Conservation (phyloP, 2,797 vertebrate species). For the Lithobates sylvaticus region DNA sequence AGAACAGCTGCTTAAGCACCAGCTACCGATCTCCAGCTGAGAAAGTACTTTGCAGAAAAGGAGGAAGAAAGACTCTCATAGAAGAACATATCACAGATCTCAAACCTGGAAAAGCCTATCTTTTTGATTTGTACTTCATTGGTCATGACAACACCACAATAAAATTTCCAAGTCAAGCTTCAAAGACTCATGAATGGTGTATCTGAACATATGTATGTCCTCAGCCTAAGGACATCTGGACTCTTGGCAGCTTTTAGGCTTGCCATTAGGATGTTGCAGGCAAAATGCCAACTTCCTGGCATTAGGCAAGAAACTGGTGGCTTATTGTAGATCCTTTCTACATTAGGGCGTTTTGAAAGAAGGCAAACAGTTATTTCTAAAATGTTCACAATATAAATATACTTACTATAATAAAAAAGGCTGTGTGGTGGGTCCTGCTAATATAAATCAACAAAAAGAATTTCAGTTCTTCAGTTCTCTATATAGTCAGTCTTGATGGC, state of each 20-base stretch:
- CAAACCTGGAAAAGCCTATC: constrained; percentile 53
- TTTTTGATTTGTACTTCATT: constrained; percentile 55
- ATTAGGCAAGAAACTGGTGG: neutral
- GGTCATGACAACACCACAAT: constrained; percentile 51
- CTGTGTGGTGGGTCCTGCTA: constrained; percentile 11
- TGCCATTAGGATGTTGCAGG: neutral
- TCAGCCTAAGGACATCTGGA: neutral
- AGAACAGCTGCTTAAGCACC: constrained; percentile 53
- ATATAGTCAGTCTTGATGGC: neutral
- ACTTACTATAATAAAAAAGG: neutral
- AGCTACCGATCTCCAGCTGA: constrained; percentile 45
- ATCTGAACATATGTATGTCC: constrained; percentile 4
- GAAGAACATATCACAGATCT: constrained; percentile 50
- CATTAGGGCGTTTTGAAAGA: neutral
- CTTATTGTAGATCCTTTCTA: neutral
- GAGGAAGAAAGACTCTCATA: constrained; percentile 4
- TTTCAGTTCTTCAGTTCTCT: neutral
- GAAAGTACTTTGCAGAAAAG: constrained; percentile 47
- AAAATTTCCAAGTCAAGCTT: constrained; percentile 57
- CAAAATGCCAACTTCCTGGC: neutral
- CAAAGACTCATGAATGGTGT: constrained; percentile 47
- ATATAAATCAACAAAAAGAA: neutral
- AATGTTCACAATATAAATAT: neutral
- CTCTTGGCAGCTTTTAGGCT: neutral
- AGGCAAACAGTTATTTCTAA: neutral